Evolutionary conservation across 1,140 invertebrate species (phyloP).

Genomic region (Polypedilum vanderplanki): DNA sequence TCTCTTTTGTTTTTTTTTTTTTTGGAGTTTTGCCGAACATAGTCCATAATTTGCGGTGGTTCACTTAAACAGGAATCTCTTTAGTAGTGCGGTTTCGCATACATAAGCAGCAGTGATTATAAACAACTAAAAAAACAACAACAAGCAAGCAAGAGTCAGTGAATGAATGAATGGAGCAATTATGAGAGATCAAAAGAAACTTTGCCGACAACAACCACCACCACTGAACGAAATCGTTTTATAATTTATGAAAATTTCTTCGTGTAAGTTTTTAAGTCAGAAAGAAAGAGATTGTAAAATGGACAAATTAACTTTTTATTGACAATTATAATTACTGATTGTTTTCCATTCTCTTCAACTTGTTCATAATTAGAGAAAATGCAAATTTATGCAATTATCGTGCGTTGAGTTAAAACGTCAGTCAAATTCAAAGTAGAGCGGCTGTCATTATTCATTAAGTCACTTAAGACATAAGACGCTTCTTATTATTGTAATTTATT

Average conservation of each 20-base stretch:
- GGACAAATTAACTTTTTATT: constrained; percentile 19
- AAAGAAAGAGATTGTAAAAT: neutral
- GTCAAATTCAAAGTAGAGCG: neutral
- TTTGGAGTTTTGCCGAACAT: neutral
- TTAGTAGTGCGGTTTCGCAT: neutral
- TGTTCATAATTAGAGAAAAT: neutral
- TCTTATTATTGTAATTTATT: too few species aligned
- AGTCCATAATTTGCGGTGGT: neutral
- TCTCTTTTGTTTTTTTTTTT: neutral
- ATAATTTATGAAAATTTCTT: constrained; percentile 3
- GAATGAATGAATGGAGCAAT: constrained; percentile 2
- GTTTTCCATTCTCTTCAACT: neutral
- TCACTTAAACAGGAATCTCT: too few species aligned
- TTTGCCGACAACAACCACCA: neutral
- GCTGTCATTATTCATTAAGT: neutral
- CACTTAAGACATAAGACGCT: neutral
- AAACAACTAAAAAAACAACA: constrained; percentile 8
- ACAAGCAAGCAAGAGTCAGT: neutral
- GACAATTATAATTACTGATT: neutral
- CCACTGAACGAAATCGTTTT: neutral
- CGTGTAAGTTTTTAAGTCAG: too few species aligned
- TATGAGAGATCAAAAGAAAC: constrained; percentile 14
- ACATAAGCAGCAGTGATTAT: neutral
- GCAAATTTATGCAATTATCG: neutral
- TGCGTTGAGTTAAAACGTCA: neutral